Evolutionary conservation across 2,888 invertebrate species (phyloP), one percentile per base, ranked within the genome.

Genomic region (Tetramorium bicarinatum): DNA sequence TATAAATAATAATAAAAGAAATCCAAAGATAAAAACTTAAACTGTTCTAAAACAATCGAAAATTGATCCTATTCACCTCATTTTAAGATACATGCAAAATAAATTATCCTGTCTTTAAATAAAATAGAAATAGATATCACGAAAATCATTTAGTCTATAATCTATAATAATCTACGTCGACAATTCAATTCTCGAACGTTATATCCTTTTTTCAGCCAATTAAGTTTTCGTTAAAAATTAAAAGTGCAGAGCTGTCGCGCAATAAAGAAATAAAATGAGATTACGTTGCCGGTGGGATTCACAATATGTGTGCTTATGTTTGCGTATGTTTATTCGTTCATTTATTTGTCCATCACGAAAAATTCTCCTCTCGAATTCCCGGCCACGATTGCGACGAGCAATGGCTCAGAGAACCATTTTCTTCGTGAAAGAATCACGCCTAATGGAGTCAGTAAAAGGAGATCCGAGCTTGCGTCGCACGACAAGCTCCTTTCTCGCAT

Each of bases 391-490:
- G 52, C 69, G 59, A 41, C 49, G 76, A 81, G 64, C 67, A 64
- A 59, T 80, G 59, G 67, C 74, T 75, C 77, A 59, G 56, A 41
- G 18, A 71, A 59, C 41, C 34, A 41, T 72, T 47, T 47, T 56
- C 56, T 61, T 41, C 62, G 34, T 79, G 44, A 79, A 83, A 84
- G 86, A 87, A 89, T 89, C 83, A 84, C 72, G 83, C 69, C 82
- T 88, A 89, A 88, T 85, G 85, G 82, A 88, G 87, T 82, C 89
- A 82, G 80, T 34, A 38, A 47, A 66, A 41, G 41, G 47, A 61
- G 72, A 71, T 34, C 69, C 21, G 29, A 69, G 79, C 54, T 29
- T 34, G 44, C 41, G 44, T 67, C 77, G 77, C 29, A 44, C 47
- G 56, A 59, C 44, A 59, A 79, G 71, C 72, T 80, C 38, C 72